A percentile compares a stretch with the other conserved stretches of the same genome.
These are phyloP conservation scores for Zaprionus lachaisei DNA, from an alignment of 1,140 invertebrate genomes.

Conservation along the genomic window DNA sequence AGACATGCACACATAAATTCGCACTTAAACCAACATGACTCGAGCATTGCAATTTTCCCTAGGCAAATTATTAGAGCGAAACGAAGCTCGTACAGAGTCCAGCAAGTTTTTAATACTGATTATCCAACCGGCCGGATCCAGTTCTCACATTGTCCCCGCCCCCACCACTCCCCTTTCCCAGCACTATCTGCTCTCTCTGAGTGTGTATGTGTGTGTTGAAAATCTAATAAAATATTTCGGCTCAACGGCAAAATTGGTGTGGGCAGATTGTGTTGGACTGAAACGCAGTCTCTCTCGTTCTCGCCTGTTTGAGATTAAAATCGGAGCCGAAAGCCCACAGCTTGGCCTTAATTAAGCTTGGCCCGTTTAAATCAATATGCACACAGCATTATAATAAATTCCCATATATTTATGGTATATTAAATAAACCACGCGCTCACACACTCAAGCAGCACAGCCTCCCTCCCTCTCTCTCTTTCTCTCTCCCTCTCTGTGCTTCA, in stretches of 20 bases:
- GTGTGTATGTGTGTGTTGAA: constrained; percentile 15
- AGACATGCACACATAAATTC: constrained; percentile 22
- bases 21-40: constrained; percentile 63
- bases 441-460: background rate
- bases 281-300: background rate
- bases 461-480: background rate
- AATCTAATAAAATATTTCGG: constrained; percentile 72
- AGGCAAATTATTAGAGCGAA: constrained; percentile 34
- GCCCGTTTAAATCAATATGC: constrained; percentile 60
- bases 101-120: constrained; percentile 70
- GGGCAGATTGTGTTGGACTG: constrained; percentile 66
- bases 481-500: constrained; percentile 16
- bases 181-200: background rate
- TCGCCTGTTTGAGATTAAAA: constrained; percentile 41
- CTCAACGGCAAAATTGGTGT: constrained; percentile 33
- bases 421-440: constrained; percentile 57
- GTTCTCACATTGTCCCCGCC: background rate
- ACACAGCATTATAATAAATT: constrained; percentile 46
- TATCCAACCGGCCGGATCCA: constrained; percentile 49
- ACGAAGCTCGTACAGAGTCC: constrained; percentile 19
- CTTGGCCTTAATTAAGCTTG: constrained; percentile 66
- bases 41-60: constrained; percentile 56
- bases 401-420: constrained; percentile 61
- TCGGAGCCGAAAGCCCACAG: constrained; percentile 42
- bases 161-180: background rate